Evolutionary conservation across 2,113 vertebrate genomes (phyloP), one percentile per base, ranked within the genome.

Genomic region (Donacobius atricapilla): DNA sequence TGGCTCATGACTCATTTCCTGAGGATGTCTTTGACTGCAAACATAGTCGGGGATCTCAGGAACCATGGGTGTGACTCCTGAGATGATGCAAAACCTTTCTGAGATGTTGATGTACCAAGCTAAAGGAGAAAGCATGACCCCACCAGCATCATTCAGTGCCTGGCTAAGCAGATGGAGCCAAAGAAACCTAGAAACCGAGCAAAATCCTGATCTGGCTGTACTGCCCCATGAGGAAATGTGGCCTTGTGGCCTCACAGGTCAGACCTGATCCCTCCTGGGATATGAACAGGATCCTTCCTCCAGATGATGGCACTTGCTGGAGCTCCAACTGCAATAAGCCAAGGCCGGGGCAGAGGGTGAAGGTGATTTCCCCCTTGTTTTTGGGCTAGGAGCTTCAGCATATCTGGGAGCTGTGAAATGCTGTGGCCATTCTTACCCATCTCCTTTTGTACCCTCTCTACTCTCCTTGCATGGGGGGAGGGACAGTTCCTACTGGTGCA

Each of bases 1-100:
- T 80, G 66, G 85, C 53, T 88, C 85, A 86, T 92, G 85, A 94
- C 53, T 91, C 78, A 85, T 79, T 94, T 97, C 90, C 85, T 94
- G 85, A 93, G 84, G 94, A 90, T 61, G 88, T 76, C 90, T 88
- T 75, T 4, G 17, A 61, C 61, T 93, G 70, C 83, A 93, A 79
- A 87, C 40, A 57, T 92, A 51, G 57, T 60, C 87, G 78, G 31
- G 83, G 90, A 85, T 64, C 82, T 93, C 66, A 45, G 50, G 89
- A 93, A 66, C 5, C 12, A 61, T 50, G 66, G 31, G 2, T 75
- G 44, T 71, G 69, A 87, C 66, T 86, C 60, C 84, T 68, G 73
- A 70, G 78, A 42, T 37, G 78, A 12, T 37, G 42, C 39, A 82
- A 90, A 64, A 33, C 11, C 53, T 86, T 80, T 44, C 58, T 25